Evolutionary conservation across 2,888 invertebrate species (phyloP).

Genomic region (Papilio protenor): DNA sequence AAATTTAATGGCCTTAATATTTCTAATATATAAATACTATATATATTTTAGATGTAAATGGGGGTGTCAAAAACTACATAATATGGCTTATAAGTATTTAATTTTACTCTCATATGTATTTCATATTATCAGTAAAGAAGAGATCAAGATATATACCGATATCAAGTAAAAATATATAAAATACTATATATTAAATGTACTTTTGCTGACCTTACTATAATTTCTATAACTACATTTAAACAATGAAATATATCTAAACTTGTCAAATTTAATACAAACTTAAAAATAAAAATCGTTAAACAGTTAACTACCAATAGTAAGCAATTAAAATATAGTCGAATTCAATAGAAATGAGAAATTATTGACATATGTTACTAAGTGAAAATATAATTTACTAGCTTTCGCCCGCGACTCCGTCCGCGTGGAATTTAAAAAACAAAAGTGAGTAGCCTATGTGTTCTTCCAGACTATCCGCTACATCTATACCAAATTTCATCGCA

Average conservation of each 20-base stretch:
- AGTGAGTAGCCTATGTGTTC: too few species aligned
- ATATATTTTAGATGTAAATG: neutral
- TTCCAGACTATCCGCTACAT: too few species aligned
- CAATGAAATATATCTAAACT: conserved; percentile 11
- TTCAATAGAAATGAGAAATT: too few species aligned
- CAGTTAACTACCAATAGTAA: neutral
- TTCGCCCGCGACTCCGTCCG: too few species aligned
- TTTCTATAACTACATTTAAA: conserved; percentile 15
- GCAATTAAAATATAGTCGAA: too few species aligned
- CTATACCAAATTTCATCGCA: too few species aligned
- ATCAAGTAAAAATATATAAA: neutral
- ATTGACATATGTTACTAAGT: too few species aligned
- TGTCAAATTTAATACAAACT: conserved; percentile 11
- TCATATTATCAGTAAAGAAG: neutral
- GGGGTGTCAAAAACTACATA: neutral
- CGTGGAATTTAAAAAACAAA: too few species aligned
- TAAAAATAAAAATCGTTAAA: neutral
- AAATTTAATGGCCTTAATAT: neutral
- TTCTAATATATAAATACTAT: neutral
- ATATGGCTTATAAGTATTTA: neutral
- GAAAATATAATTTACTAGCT: too few species aligned
- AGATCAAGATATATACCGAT: neutral
- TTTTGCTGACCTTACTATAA: conserved; percentile 16
- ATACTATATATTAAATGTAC: neutral
- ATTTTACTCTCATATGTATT: neutral